Evolutionary conservation across 2,113 vertebrate genomes (phyloP), one percentile per base, ranked within the genome.

Genomic region (Varanus komodoensis): DNA sequence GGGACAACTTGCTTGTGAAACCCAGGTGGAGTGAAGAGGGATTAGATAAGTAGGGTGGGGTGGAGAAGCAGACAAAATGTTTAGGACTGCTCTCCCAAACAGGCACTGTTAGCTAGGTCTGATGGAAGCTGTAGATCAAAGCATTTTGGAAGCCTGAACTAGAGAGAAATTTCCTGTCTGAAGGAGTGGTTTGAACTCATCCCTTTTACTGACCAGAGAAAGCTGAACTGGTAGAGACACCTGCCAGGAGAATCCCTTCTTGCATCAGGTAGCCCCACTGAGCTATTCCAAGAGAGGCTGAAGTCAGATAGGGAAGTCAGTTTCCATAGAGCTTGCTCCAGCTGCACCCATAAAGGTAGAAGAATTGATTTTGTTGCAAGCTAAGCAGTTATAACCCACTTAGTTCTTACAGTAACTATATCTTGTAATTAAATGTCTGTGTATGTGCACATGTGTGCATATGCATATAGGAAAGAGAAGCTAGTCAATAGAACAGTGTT

Each of bases 121-220:
- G 17, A 21, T 64, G 61, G 15, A 19, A 21, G 61, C 21, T 64
- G 61, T 21, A 64, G 61, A 64, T 19, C 61, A 64, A 64, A 64
- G 21, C 61, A 64, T 64, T 21, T 64, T 15, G 61, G 11, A 64
- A 19, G 61, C 3, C 61, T 19, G 61, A 19, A 19, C n/a, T 57
- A 17, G 77, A 14, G 3, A 67, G 29, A 54, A 25, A n/a, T 50
- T 67, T 29, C 17, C 15, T 21, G 12, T n/a, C 25, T 57, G 23
- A 73, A 82, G 23, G 8, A 52, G 21, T 23, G 19, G 6, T 44
- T 89, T 73, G 34, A 57, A 82, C 23, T 81, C 6, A 19, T 52
- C n/a, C 27, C 29, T 71, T 8, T 52, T 2, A 19, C 11, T 19
- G 89, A 90, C 69, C 90, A 93, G 85, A 87, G 71, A 88, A 89